Percentiles rank a stretch among this genome's conserved stretches.
phyloP scores from a whole-genome alignment of 2,888 invertebrate species.

The Hylaea fasciaria region DNA sequence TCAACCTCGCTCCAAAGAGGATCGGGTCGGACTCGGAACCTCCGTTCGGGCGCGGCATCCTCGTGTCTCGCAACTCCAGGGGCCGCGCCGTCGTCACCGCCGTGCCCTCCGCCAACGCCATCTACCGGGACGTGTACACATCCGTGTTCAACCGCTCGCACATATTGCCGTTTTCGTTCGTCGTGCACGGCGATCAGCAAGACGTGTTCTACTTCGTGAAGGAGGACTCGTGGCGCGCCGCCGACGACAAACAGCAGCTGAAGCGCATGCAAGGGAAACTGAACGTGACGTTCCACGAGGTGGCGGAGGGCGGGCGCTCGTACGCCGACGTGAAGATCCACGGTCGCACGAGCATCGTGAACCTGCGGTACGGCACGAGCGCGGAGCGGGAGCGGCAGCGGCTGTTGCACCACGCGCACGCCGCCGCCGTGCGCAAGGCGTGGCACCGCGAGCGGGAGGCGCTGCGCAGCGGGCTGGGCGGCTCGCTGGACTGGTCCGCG shows the following conservation, averaged over 20 bases:
- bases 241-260: slow-evolving; percentile 94
- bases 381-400: slow-evolving; percentile 95
- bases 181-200: slow-evolving; percentile 94
- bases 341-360: slow-evolving; percentile 94
- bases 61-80: slow-evolving; percentile 91
- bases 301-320: slow-evolving; percentile 90
- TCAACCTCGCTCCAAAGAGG: slow-evolving; percentile 89
- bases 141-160: slow-evolving; percentile 96
- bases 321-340: slow-evolving; percentile 96
- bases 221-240: slow-evolving; percentile 95
- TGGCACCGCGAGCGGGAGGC: slow-evolving; percentile 97
- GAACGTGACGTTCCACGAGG: slow-evolving; percentile 96
- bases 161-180: slow-evolving; percentile 93
- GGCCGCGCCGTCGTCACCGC: slow-evolving; percentile 93
- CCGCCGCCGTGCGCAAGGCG: slow-evolving; percentile 94
- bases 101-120: slow-evolving; percentile 95
- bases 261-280: slow-evolving; percentile 95
- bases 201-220: slow-evolving; percentile 97
- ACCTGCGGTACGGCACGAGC: slow-evolving; percentile 97
- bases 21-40: slow-evolving; percentile 94
- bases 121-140: slow-evolving; percentile 96
- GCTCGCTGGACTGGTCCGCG: slow-evolving; percentile 93
- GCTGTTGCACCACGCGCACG: slow-evolving; percentile 95
- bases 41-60: slow-evolving; percentile 94
- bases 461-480: slow-evolving; percentile 90